Evolutionary conservation across 1,140 invertebrate species (phyloP), one percentile per base, ranked within the genome.

Genomic region (Belonocnema kinseyi): DNA sequence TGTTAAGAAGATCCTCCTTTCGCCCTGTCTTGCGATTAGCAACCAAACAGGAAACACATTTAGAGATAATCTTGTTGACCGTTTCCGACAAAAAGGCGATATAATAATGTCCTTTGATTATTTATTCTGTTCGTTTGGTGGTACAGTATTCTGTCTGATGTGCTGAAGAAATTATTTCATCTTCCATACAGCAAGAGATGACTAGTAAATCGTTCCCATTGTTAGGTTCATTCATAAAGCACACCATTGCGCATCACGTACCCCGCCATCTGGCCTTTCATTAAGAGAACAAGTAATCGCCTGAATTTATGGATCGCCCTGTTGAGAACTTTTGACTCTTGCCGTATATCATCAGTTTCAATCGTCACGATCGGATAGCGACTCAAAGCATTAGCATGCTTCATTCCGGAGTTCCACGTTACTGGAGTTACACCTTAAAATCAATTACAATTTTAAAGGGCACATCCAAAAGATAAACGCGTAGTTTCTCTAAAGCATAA

Each of bases 101-200:
- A 52, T 78, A 91, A 83, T 87, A 92, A 12, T 90, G 83, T 83
- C 85, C 77, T 33, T 74, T 77, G 7, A 92, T 85, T 17, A 86
- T 21, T 50, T 89, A 88, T 75, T 87, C 81, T 5, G 86, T 91
- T 81, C 90, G 92, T 50, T 52, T 83, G 8, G 83, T 76, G 5
- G 77, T 80, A 82, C 90, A 90, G 85, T 91, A 87, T 33, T 87
- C 87, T 56, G 80, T 82, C 26, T 85, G 82, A 72, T 91, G 89
- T 13, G 81, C 75, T 70, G 81, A 56, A 73, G 82, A 40, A 72
- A 88, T 85, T 2, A 87, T 83, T 33, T 87, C 84, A 2, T 88
- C n/a, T n/a, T n/a, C 82, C 82, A 88, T 82, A 12, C 4, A 50
- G 19, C 73, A 81, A 11, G 87, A 83, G 77, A 87, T 33, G 50